A percentile compares a stretch with the other conserved stretches of the same genome.
Conservation (phyloP, 2,888 invertebrate genomes). For the Smittia aterrima region DNA sequence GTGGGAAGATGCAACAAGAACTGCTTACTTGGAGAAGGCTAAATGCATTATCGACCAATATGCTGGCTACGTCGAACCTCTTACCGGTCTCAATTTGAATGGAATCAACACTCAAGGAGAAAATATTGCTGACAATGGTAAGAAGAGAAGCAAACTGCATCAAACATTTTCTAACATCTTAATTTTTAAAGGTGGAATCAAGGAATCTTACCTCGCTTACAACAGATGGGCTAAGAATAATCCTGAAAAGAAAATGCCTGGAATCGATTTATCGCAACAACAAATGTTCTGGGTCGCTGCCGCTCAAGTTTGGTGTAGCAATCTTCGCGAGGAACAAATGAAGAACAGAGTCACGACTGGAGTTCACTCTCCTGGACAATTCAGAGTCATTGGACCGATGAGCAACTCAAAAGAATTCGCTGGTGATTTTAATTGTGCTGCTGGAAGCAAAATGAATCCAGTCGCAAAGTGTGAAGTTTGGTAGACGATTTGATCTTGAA, state of each 20-base stretch:
- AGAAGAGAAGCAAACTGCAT: not conserved
- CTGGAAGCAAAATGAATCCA: constrained; percentile 65
- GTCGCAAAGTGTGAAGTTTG: constrained; percentile 84
- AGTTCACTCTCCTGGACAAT: constrained; percentile 44
- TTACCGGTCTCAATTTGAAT: constrained; percentile 38
- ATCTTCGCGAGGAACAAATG: constrained; percentile 43
- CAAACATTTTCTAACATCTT: not conserved
- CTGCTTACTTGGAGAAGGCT: constrained; percentile 44
- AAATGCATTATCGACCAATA: constrained; percentile 45
- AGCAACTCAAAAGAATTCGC: constrained; percentile 44
- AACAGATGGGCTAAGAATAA: constrained; percentile 44
- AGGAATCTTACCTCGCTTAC: constrained; percentile 45
- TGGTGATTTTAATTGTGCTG: constrained; percentile 43
- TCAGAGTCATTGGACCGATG: constrained; percentile 44
- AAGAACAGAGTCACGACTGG: constrained; percentile 43
- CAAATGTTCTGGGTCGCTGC: constrained; percentile 44
- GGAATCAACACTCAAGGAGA: constrained; percentile 44
- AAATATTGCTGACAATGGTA: constrained; percentile 37
- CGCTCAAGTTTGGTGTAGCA: constrained; percentile 45
- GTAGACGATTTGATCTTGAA: constrained; percentile 56
- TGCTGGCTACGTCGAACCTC: constrained; percentile 43
- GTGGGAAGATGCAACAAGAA: constrained; percentile 45
- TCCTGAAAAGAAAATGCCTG: constrained; percentile 44
- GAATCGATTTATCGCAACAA: constrained; percentile 43
- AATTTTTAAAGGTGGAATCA: constrained; percentile 44